Conservation (phyloP, 1,140 invertebrate genomes). For the Muscidifurax raptorellus region DNA sequence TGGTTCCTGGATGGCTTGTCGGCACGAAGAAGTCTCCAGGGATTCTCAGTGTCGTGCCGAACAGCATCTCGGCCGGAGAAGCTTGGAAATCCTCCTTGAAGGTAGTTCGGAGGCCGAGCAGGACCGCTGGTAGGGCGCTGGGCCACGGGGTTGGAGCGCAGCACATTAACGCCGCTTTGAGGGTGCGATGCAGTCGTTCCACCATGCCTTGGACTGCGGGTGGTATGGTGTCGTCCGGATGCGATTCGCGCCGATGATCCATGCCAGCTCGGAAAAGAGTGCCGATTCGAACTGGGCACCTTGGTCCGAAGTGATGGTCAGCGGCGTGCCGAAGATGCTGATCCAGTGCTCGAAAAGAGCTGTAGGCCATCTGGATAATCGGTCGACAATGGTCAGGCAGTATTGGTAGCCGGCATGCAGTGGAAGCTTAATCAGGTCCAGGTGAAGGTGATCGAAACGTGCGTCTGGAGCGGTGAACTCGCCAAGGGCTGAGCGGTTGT, state of each 20-base stretch:
- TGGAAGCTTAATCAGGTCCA: neutral
- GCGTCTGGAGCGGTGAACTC: neutral
- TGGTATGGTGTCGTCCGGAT: too few species aligned
- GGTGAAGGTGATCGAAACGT: neutral
- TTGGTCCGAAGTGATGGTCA: too few species aligned
- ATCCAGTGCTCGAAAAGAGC: too few species aligned
- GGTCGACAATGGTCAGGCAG: conserved; percentile 68
- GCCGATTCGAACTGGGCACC: too few species aligned
- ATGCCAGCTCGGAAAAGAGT: too few species aligned
- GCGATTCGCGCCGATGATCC: too few species aligned
- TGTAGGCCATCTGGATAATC: conserved; percentile 73
- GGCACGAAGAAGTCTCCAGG: conserved; percentile 58
- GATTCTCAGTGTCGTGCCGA: conserved; percentile 53
- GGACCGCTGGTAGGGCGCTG: conserved; percentile 51
- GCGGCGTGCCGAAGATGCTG: too few species aligned
- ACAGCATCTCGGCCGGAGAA: conserved; percentile 59
- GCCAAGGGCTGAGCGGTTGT: conserved; percentile 18
- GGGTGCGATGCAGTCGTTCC: conserved; percentile 64
- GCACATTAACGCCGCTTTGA: conserved; percentile 61
- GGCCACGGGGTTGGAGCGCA: conserved; percentile 23
- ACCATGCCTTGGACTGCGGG: too few species aligned
- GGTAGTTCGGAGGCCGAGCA: conserved; percentile 54
- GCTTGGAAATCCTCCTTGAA: conserved; percentile 56
- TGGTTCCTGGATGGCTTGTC: too few species aligned
- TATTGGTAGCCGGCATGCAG: neutral